phyloP scores from a whole-genome alignment of 2,113 vertebrate genomes.

The Eclectus roratus region DNA sequence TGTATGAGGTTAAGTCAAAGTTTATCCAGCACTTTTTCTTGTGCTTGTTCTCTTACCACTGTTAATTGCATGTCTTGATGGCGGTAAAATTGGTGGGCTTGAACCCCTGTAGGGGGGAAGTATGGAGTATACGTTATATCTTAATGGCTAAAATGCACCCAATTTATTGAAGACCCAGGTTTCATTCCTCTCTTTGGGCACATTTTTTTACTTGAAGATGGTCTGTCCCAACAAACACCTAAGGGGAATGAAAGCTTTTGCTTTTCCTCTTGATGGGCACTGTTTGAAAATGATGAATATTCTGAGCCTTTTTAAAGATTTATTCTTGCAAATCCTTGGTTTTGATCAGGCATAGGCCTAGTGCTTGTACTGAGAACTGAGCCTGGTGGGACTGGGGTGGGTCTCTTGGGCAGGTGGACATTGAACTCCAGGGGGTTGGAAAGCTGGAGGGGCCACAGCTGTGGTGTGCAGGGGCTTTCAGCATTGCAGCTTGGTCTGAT shows the following conservation, averaged over 20 bases:
- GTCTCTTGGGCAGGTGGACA: neutral
- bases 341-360: neutral
- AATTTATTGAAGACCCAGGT: neutral
- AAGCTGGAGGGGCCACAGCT: rapidly evolving
- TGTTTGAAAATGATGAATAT: neutral
- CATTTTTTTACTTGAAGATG: neutral
- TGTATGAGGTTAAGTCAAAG: neutral
- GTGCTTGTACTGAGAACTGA: rapidly evolving
- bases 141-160: neutral
- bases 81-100: neutral
- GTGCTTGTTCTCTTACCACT: neutral
- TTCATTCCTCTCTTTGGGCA: neutral
- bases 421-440: rapidly evolving
- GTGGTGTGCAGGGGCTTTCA: no score
- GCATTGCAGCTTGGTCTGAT: neutral
- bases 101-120: neutral
- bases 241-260: neutral
- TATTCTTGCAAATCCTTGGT: no score
- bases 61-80: neutral
- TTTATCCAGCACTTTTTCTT: rapidly evolving
- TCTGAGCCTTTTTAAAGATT: neutral
- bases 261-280: neutral
- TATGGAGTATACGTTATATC: neutral
- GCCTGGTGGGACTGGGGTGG: neutral
- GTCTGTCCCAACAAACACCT: neutral